Evolutionary conservation across 2,888 invertebrate species (phyloP).

Genomic region (Eilema caniola): DNA sequence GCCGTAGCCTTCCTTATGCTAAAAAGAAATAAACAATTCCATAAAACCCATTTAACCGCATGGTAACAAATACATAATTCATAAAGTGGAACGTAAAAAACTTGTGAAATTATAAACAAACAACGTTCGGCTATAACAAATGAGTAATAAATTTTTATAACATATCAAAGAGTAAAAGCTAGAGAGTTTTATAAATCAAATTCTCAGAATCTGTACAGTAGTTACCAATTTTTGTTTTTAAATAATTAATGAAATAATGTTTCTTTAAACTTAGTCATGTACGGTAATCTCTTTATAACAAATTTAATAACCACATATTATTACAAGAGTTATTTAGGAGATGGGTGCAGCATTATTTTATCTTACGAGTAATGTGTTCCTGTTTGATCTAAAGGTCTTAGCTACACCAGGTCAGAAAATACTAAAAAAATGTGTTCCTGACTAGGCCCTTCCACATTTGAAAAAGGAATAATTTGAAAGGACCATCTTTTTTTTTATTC

Average conservation of each 20-base stretch:
- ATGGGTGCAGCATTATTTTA: background rate
- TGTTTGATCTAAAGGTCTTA: no score
- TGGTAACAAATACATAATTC: background rate
- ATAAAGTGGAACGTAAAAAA: background rate
- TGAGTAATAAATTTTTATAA: background rate
- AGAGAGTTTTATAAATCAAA: background rate
- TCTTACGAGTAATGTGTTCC: background rate
- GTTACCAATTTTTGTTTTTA: no score
- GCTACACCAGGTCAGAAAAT: no score
- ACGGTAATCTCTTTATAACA: background rate
- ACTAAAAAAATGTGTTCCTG: background rate
- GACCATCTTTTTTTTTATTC: no score
- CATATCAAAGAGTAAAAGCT: background rate
- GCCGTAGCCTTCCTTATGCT: background rate
- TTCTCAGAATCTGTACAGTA: slow-evolving; percentile 1
- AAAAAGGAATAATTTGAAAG: no score
- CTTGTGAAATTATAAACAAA: slow-evolving; percentile 8
- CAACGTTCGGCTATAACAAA: background rate
- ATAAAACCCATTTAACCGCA: background rate
- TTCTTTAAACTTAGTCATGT: background rate
- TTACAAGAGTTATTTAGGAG: background rate
- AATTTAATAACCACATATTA: background rate
- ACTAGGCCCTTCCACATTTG: background rate
- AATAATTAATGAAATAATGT: background rate
- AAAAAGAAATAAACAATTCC: background rate